Conservation (phyloP, 2,888 invertebrate species). For the Epinotia brunnichana region DNA sequence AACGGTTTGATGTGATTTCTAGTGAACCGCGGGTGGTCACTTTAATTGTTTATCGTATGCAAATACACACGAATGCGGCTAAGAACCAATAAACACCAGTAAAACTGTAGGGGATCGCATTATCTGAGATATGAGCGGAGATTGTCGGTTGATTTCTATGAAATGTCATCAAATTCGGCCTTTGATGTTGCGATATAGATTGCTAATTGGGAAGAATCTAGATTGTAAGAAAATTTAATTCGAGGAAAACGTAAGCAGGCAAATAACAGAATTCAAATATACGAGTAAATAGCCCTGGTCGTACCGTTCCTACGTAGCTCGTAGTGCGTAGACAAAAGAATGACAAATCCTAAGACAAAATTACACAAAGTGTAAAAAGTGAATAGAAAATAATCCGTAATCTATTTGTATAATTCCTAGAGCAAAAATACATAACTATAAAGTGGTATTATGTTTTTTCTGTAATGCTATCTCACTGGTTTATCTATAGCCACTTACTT, state of each 20-base stretch:
- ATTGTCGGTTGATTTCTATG: slow-evolving; percentile 24
- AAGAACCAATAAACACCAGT: slow-evolving; percentile 23
- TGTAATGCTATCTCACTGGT: no score
- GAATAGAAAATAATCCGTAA: background rate
- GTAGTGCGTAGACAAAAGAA: no score
- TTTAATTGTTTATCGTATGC: slow-evolving; percentile 44
- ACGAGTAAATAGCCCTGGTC: background rate
- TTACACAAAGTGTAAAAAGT: background rate
- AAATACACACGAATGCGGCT: slow-evolving; percentile 38
- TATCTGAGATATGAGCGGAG: slow-evolving; percentile 27
- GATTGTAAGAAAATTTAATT: background rate
- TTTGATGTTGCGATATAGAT: slow-evolving; percentile 30
- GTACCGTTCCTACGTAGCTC: no score
- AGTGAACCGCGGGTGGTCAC: slow-evolving; percentile 41
- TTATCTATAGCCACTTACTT: background rate
- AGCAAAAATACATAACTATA: no score
- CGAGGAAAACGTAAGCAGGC: background rate
- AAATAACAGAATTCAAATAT: background rate
- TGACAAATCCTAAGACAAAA: background rate
- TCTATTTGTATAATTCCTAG: background rate
- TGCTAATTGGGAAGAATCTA: slow-evolving; percentile 21
- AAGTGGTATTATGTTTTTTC: no score
- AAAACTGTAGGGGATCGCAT: slow-evolving; percentile 32
- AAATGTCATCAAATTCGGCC: slow-evolving; percentile 15
- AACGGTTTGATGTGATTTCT: slow-evolving; percentile 49